phyloP scores from a whole-genome alignment of 2,113 vertebrate genomes.

The Oceanodroma tethys region DNA sequence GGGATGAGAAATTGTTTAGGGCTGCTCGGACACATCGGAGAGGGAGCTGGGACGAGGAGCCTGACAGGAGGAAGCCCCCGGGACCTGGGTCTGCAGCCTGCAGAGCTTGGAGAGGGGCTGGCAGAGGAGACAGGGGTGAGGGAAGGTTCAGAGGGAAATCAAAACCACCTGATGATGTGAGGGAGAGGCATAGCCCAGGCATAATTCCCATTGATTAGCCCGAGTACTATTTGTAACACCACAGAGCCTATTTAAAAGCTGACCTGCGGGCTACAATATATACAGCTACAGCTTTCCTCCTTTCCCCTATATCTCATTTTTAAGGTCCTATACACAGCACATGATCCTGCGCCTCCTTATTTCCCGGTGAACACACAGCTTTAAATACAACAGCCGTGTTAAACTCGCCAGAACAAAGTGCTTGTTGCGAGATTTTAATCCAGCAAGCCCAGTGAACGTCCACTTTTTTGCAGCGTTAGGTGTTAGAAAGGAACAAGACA shows the following conservation, averaged over 20 bases:
- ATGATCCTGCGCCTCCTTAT: background rate
- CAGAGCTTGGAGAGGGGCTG: background rate
- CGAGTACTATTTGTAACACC: background rate
- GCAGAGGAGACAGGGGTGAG: background rate
- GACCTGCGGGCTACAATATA: rapidly evolving
- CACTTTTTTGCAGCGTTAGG: background rate
- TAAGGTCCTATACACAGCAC: background rate
- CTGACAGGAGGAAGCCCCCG: background rate
- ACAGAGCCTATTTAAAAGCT: background rate
- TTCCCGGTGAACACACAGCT: background rate
- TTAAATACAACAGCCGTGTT: background rate
- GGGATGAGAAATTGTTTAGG: background rate
- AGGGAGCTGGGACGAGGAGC: background rate
- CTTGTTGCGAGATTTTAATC: background rate
- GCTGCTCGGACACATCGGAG: background rate
- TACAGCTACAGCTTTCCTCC: background rate
- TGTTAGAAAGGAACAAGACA: background rate
- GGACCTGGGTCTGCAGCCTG: background rate
- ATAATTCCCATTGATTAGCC: background rate
- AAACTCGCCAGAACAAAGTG: background rate
- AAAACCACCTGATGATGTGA: background rate
- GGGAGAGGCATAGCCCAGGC: background rate
- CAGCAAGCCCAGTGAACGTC: background rate
- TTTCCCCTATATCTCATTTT: background rate
- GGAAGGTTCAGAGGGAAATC: background rate